Evolutionary conservation across 1,140 invertebrate species (phyloP).

Genomic region (Harpegnathos saltator): DNA sequence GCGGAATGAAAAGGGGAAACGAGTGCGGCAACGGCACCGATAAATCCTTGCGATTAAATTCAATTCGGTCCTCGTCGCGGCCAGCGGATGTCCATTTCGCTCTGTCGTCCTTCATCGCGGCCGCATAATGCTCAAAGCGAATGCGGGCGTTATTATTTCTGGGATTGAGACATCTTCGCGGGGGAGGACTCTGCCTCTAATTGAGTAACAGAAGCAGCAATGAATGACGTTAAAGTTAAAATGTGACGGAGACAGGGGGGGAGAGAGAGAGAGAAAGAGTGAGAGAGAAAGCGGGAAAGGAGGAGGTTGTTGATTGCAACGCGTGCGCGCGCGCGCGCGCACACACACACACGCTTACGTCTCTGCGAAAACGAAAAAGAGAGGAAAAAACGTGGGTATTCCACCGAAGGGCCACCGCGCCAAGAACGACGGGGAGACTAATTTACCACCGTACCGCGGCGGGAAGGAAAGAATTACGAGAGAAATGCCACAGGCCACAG

Average conservation of each 20-base stretch:
- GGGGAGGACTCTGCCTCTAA: slow-evolving; percentile 1
- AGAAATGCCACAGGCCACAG: slow-evolving; percentile 69
- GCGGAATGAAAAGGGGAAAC: slow-evolving; percentile 28
- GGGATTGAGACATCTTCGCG: background rate
- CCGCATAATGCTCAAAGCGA: slow-evolving; percentile 11
- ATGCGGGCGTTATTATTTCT: background rate
- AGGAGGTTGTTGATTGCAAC: slow-evolving; percentile 18
- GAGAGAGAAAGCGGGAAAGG: background rate
- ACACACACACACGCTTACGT: slow-evolving; percentile 37
- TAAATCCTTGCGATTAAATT: slow-evolving; percentile 44
- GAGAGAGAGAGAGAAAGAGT: no score
- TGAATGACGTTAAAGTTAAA: slow-evolving; percentile 16
- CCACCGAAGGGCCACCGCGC: background rate
- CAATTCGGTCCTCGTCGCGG: background rate
- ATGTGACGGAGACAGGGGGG: no score
- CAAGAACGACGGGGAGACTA: slow-evolving; percentile 42
- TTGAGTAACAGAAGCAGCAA: slow-evolving; percentile 39
- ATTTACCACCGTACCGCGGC: slow-evolving; percentile 35
- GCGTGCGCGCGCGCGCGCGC: no score
- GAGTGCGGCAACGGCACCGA: slow-evolving; percentile 23
- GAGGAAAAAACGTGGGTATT: background rate
- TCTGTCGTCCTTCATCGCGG: background rate
- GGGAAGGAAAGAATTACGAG: slow-evolving; percentile 62
- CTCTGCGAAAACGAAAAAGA: background rate
- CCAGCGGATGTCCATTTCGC: background rate